Base-by-base conservation (phyloP, 2,888 invertebrate genomes). In the Eustalomyia histrio region DNA sequence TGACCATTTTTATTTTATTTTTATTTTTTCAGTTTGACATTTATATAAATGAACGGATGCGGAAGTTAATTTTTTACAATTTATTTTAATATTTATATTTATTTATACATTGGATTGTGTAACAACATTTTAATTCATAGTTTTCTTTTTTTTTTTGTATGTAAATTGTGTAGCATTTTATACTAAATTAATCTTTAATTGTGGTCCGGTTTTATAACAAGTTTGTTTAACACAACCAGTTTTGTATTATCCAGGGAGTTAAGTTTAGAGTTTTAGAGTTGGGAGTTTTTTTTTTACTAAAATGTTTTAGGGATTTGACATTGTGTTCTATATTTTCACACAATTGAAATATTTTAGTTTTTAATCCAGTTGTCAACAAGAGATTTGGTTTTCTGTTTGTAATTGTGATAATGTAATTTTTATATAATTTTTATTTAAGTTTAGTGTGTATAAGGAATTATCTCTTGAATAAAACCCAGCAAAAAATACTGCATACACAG, bases 21-120 rank as follows among this genome's bases (percentile, higher is more conserved):
- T 21, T 50, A 14, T 21, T 58, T 58, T 33, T 17, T 14, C 55
- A 68, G 53, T 65, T 76, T 80, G 74, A 74, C 74, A 78, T 78
- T 81, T 74, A 65, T 74, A 81, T 81, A 74, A 81, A 76, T 78
- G 76, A 81, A 81, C 74, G 76, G 74, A 81, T 81, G 76, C 76
- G 80, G 74, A 81, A 81, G 76, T 81, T 76, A 50, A 74, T 74
- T 76, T 81, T 81, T 81, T 81, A 69, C 68, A 80, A 80, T 81
- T 78, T 69, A 65, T 78, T 78, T 60, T 67, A 47, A 61, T 61
- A 65, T 67, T 58, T 65, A 24, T 64, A 69, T 76, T 67, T 60
- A 61, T 72, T 67, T 72, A 60, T 78, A 72, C 35, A 72, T 72
- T 35, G 18, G 43, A 65, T 71, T 71, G 64, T 71, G 53, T 78